A percentile compares a stretch with the other conserved stretches of the same genome.
Evolutionary conservation across 1,140 invertebrate genomes (phyloP).

Genomic region (Rhyzopertha dominica): DNA sequence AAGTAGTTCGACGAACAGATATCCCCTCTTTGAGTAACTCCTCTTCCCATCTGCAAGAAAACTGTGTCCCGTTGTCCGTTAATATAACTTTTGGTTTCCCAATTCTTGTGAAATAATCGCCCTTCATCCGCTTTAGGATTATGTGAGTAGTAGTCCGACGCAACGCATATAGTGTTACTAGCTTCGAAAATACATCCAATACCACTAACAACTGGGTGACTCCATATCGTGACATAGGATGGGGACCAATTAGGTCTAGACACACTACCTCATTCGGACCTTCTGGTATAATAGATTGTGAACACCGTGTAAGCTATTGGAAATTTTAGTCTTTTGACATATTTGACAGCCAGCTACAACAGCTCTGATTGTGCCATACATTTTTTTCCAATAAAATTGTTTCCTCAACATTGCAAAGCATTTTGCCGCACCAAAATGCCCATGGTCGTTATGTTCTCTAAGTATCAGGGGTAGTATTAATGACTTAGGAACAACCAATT

Average conservation of each 20-base stretch:
- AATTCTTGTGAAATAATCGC: slow-evolving; percentile 7
- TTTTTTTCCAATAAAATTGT: slow-evolving; percentile 7
- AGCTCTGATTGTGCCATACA: neutral
- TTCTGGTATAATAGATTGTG: slow-evolving; percentile 3
- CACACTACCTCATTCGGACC: slow-evolving; percentile 6
- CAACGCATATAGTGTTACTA: slow-evolving; percentile 3
- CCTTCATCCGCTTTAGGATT: neutral
- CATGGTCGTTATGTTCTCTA: slow-evolving; percentile 4
- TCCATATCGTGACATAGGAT: neutral
- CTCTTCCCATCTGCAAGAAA: slow-evolving; percentile 2
- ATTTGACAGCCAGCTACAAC: slow-evolving; percentile 4
- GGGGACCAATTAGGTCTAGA: slow-evolving; percentile 9
- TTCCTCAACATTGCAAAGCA: neutral
- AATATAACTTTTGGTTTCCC: slow-evolving; percentile 6
- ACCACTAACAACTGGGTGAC: slow-evolving; percentile 8
- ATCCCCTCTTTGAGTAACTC: neutral
- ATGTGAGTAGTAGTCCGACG: neutral
- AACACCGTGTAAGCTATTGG: neutral
- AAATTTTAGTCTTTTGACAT: slow-evolving; percentile 12
- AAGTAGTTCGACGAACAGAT: slow-evolving; percentile 1
- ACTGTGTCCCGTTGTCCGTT: slow-evolving; percentile 9
- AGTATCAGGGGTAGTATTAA: neutral
- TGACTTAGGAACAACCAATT: neutral
- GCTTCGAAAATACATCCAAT: slow-evolving; percentile 4
- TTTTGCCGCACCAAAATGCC: slow-evolving; percentile 4